phyloP scores from a whole-genome alignment of 1,140 invertebrate species.

The Brachionus asplanchnoidis region DNA sequence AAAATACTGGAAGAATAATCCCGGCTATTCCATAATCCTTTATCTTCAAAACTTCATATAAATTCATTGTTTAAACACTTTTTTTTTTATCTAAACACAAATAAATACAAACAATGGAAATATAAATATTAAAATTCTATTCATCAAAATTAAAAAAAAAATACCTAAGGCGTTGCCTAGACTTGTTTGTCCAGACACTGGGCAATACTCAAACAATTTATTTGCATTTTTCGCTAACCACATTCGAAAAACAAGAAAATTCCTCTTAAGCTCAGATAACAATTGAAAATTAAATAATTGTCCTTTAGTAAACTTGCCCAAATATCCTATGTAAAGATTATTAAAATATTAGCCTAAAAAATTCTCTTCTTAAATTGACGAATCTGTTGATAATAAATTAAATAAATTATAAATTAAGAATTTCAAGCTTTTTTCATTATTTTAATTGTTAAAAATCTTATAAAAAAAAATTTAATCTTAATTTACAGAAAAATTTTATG shows the following conservation, averaged over 20 bases:
- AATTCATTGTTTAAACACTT: neutral
- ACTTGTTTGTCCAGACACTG: neutral
- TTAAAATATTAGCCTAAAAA: too few species aligned
- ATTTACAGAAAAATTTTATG: too few species aligned
- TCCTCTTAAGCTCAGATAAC: neutral
- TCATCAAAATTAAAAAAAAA: neutral
- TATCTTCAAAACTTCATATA: neutral
- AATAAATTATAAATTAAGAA: too few species aligned
- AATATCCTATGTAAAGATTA: neutral
- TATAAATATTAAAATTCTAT: neutral
- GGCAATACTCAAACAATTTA: neutral
- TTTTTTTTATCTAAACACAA: neutral
- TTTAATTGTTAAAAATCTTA: too few species aligned
- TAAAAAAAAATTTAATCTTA: too few species aligned
- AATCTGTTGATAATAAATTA: too few species aligned
- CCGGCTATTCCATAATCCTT: neutral
- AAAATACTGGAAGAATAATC: neutral
- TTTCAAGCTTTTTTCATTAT: too few species aligned
- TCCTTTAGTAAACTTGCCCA: neutral
- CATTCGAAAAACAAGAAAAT: neutral
- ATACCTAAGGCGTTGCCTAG: neutral
- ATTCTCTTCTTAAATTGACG: too few species aligned
- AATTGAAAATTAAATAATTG: neutral
- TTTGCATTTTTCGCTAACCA: neutral
- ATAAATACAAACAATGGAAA: neutral